Evolutionary conservation across 2,888 invertebrate genomes (phyloP), one percentile per base, ranked within the genome.

Genomic region (Scelioninae gen. 1): DNA sequence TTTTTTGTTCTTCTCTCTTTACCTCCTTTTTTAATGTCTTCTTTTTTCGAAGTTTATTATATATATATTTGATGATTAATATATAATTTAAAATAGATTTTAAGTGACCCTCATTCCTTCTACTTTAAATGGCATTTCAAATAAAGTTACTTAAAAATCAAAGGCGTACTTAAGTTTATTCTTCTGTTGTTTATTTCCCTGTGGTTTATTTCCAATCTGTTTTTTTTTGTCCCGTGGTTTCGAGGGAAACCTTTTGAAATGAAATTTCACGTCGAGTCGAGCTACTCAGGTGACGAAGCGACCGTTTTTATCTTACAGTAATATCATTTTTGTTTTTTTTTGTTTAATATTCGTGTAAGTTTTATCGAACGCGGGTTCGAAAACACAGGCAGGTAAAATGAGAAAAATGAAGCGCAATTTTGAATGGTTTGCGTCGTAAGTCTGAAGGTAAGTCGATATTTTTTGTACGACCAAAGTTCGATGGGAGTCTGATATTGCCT

Each of bases 181-280:
- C 16, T 66, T 62, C 43, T 40, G 34, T 51, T 76, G 85, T 85
- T 76, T 76, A 56, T 74, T 71, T 16, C 32, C 53, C 81, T 82
- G 43, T 82, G 56, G 47, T 86, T 79, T 76, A 56, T 72, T 82
- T 13, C 31, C 15, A 62, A 13, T 47, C 6, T 53, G 7, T 53
- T 40, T 23, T 60, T 38, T 78, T 49, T 53, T 1, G 23, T 23
- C 23, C 23, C 45, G 23, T 75, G 45, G 58, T 53, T 60, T 72
- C 66, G 69, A 51, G 32, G 32, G 47, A 80, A 86, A 88, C 86
- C 87, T 87, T 88, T 89, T 88, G 86, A 87, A 87, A 88, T 88
- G 88, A 86, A 88, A 86, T 77, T 83, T 66, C 75, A 43, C 65
- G 53, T 76, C 75, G 53, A 68, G 53, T 82, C 78, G 62, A 69